Base-by-base conservation (phyloP, 2,113 vertebrate species). In the Nibea coibor region DNA sequence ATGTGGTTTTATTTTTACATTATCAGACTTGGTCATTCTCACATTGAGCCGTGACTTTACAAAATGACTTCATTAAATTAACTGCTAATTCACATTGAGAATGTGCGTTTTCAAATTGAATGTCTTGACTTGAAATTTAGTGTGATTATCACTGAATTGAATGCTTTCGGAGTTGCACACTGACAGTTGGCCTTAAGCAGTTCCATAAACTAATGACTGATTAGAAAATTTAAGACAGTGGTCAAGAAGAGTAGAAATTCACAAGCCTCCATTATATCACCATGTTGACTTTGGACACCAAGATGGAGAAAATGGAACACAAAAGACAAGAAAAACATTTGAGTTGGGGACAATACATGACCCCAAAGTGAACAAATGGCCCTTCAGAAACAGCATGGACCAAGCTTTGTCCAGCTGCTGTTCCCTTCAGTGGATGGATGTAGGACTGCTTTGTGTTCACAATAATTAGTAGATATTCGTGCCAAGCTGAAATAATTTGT, bases 391-490 rank as follows among this genome's bases (percentile, higher is more conserved):
- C 70, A 84, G 64, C 80, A 58, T 45, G 54, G 78, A 50, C 63
- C 70, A 20, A 53, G 20, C 83, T 90, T 90, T 92, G 83, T 79
- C 54, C 88, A 90, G 89, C 86, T 91, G 85, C 58, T 50, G 56
- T 50, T 56, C 63, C 64, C n/a, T 28, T 76, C 75, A 69, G 42
- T 24, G 61, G 47, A 79, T 63, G n/a, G 31, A 78, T 50, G 63
- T 26, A 15, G 5, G 20, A 50, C 8, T 5, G 22, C 66, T 84
- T 84, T 84, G 56, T 87, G 64, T 62, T 72, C 35, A 5, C 28
- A 53, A 73, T 81, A 69, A 74, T 63, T 53, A 48, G 72, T 48
- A 43, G 69, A 78, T 83, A 26, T 76, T 84, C 43, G 12, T 76
- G 73, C 63, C 76, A 84, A 17, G 48, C 57, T 53, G 47, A 86